Base-by-base conservation (phyloP, 2,797 vertebrate genomes). In the Macrochelys suwanniensis region DNA sequence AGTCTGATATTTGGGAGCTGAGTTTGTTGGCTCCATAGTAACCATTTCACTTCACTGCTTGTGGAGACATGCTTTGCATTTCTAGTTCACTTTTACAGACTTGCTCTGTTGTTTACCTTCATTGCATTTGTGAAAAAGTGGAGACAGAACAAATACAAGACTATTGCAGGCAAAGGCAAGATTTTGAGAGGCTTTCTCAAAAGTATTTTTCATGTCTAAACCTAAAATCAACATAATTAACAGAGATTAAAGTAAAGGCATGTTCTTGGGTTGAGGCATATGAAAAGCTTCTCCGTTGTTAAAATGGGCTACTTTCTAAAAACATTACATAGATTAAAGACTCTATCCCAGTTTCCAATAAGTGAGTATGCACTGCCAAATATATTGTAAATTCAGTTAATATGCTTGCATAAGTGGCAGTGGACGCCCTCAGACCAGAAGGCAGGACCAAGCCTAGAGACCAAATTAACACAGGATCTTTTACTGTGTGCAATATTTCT, bases 1-100 rank as follows among this genome's bases (percentile, higher is more conserved):
- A 95, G 96, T 92, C 96, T 96, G 97, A 97, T 98, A 98, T 97
- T 98, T 97, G 97, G 93, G 96, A 93, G 92, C 95, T 78, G 80
- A 97, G 96, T 98, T 96, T 95, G 96, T 94, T 97, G 97, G 95
- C 95, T 85, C 99, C 98, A 99, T 99, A 98, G 98, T 98, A 99
- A 99, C 99, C 82, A 93, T 94, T 98, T 97, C 97, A 97, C 97
- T 97, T 91, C 82, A 93, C 87, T 97, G 96, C 95, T 97, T 98
- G 96, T 97, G 97, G 96, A 97, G 90, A 95, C 98, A 98, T 98
- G 98, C 97, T 98, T 94, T 98, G 97, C 96, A 98, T 98, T 97
- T 98, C 97, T 97, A 98, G 97, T 97, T 98, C 80, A 97, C 97
- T 96, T 93, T 88, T 94, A 94, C 79, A 95, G 96, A 84, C 92